Conservation (phyloP, 2,113 vertebrate genomes). For the Crotalus horridus region DNA sequence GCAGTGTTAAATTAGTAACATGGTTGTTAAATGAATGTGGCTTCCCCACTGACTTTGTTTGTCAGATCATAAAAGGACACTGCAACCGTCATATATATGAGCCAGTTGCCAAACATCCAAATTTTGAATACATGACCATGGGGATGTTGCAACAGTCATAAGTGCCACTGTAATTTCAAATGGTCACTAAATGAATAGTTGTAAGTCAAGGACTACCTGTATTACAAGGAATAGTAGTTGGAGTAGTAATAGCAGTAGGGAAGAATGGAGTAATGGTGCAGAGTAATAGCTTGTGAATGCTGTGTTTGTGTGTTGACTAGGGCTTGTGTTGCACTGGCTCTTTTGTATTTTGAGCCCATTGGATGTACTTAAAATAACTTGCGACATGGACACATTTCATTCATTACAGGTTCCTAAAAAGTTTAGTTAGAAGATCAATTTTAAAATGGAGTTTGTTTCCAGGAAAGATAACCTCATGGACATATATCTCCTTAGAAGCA, state of each 20-base stretch:
- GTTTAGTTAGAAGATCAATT: not conserved
- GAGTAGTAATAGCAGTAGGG: too few relatives aligned
- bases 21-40: not conserved
- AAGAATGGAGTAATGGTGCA: not conserved
- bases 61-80: not conserved
- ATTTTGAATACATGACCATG: not conserved
- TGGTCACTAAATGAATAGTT: not conserved
- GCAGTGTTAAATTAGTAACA: not conserved
- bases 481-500: not conserved
- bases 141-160: not conserved
- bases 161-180: not conserved
- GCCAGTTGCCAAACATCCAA: not conserved
- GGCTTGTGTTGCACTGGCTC: not conserved
- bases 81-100: not conserved
- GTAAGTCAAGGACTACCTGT: not conserved
- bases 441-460: not conserved
- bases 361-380: not conserved
- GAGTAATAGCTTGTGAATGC: not conserved
- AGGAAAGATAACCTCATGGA: not conserved
- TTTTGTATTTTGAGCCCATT: not conserved
- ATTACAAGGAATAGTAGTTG: not conserved
- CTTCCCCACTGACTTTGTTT: not conserved
- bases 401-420: not conserved
- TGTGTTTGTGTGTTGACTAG: not conserved
- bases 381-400: not conserved